These are phyloP conservation scores for Heliconius sara DNA, from an alignment of 2,888 invertebrate species.

Conservation along the genomic window DNA sequence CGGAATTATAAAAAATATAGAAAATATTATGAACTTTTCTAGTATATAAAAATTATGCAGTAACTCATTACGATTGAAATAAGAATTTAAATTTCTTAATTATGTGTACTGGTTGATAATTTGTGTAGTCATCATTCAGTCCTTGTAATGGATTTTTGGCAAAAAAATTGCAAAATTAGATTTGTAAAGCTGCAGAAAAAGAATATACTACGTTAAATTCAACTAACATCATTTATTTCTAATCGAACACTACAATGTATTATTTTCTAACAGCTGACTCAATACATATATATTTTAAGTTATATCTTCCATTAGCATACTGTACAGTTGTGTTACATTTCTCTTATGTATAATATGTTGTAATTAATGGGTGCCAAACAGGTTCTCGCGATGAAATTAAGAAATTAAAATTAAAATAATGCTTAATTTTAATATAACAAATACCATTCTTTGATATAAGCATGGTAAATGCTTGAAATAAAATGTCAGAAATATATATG, in stretches of 20 bases:
- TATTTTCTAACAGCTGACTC: slow-evolving; percentile 29
- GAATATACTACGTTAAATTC: no score
- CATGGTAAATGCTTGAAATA: not conserved
- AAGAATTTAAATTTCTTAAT: not conserved
- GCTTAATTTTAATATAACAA: not conserved
- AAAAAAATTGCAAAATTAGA: not conserved
- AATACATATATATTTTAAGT: slow-evolving; percentile 36
- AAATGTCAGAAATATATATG: not conserved
- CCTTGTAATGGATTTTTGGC: not conserved
- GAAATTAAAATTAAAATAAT: not conserved
- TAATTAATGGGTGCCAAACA: slow-evolving; percentile 63
- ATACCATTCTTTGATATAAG: not conserved
- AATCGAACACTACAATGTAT: not conserved
- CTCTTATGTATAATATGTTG: slow-evolving; percentile 56
- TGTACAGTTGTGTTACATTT: slow-evolving; percentile 71
- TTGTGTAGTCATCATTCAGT: not conserved
- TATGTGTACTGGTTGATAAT: not conserved
- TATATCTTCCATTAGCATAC: slow-evolving; percentile 75
- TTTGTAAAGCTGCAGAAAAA: not conserved
- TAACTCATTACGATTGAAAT: slow-evolving; percentile 7
- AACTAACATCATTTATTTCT: no score
- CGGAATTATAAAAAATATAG: slow-evolving; percentile 15
- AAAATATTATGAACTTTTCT: slow-evolving; percentile 1
- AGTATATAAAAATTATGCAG: slow-evolving; percentile 2
- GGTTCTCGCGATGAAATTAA: slow-evolving; percentile 44